Conservation (phyloP, 37 sponge, comb jelly and placozoan species). For the Tethya wilhelma region DNA sequence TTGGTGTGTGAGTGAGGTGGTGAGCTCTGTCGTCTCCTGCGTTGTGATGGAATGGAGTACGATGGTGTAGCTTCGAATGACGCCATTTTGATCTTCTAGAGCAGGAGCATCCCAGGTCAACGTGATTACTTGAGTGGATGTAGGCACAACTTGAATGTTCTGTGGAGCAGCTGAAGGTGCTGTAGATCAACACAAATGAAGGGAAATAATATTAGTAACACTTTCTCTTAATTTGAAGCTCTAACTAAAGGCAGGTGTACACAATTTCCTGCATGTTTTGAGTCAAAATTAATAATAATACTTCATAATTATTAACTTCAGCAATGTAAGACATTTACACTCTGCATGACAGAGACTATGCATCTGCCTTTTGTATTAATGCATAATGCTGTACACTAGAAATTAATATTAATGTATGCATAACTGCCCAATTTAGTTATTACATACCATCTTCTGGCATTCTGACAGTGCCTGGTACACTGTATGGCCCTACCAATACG, state of each 20-base stretch:
- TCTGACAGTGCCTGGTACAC: background rate
- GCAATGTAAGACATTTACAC: background rate
- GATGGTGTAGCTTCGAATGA: slow-evolving; percentile 12
- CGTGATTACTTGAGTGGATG: background rate
- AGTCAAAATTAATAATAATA: too few species aligned
- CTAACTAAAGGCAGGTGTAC: background rate
- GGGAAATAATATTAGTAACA: background rate
- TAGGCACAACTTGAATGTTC: background rate
- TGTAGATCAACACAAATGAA: background rate
- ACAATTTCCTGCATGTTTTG: too few species aligned
- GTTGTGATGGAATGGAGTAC: background rate
- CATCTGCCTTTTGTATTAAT: background rate
- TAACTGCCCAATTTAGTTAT: background rate
- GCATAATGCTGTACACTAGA: background rate
- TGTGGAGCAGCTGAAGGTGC: slow-evolving; percentile 14
- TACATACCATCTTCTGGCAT: slow-evolving; percentile 23
- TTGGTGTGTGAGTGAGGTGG: background rate
- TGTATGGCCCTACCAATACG: slow-evolving; percentile 7
- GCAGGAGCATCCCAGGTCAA: slow-evolving; percentile 36
- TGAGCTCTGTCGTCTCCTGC: background rate
- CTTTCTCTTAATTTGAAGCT: background rate
- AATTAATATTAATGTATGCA: background rate
- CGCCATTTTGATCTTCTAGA: slow-evolving; percentile 32
- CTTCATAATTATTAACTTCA: too few species aligned
- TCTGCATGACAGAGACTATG: background rate